Base-by-base conservation (phyloP, 2,888 invertebrate species). In the Stenolophus ochropezus region DNA sequence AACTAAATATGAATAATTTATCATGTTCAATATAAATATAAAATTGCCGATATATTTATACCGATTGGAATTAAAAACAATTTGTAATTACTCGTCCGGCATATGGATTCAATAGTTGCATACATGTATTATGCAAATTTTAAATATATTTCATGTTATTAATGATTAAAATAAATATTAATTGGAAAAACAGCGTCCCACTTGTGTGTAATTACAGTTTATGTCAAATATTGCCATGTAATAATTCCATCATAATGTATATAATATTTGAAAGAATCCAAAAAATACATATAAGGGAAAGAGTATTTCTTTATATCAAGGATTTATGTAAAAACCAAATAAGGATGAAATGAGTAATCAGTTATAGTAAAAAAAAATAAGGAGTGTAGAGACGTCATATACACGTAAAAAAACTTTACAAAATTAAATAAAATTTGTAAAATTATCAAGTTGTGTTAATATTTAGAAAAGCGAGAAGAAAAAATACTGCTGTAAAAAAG, bases 1-100 rank as follows among this genome's bases (percentile, higher is more conserved):
- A 69, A 27, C 65, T 33, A 69, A 69, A 69, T 69, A 27, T 33
- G 33, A 69, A 61, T 61, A 61, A 61, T 25, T 61, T 61, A 61
- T 61, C 5, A 25, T 61, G 20, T 61, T 23, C 11, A 23, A 25
- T 25, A 14, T 21, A 69, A 69, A 69, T 25, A 61, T 21, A 56
- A 56, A 56, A 56, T 56, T 20, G 6, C 21, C 20, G 11, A 53
- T 53, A 53, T 53, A 53, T 53, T 53, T 53, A 53, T 18, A 18
- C 20, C 2, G 20, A 53, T 61, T n/a, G 25, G 25, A 61, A 61
- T 61, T 61, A 61, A 61, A 61, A 61, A 61, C 23, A 61, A 61
- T 27, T 61, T 61, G 21, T 61, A 61, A 61, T 61, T 61, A 61
- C 61, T 8, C 23, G 3, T 61, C 1, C 25, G 8, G 23, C 51